These are phyloP conservation scores for Neotoxoptera formosana DNA, from an alignment of 1,140 invertebrate genomes.

Conservation along the genomic window DNA sequence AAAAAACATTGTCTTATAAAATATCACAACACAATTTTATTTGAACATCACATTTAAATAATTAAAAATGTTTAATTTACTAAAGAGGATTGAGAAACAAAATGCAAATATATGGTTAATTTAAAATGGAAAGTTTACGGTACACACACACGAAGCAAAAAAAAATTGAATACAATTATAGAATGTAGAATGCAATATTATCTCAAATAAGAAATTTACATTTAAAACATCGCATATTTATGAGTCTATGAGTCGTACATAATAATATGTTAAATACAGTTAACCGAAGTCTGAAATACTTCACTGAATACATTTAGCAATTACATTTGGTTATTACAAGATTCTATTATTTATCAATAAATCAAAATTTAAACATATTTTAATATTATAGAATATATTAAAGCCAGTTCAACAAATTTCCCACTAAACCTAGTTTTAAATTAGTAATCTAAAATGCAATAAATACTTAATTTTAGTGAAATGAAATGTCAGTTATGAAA, in stretches of 20 bases:
- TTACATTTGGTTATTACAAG: not conserved
- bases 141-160: not conserved
- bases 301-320: not conserved
- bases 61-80: slow-evolving; percentile 23
- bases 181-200: not conserved
- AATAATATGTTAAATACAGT: not conserved
- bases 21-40: not conserved
- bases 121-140: slow-evolving; percentile 14
- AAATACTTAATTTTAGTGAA: too few relatives aligned
- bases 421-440: not conserved
- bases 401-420: not conserved
- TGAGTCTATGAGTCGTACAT: not conserved
- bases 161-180: slow-evolving; percentile 25
- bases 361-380: not conserved
- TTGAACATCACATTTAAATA: slow-evolving; percentile 6
- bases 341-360: not conserved
- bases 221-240: slow-evolving; percentile 10
- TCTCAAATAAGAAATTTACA: not conserved
- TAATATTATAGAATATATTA: not conserved
- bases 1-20: slow-evolving; percentile 15
- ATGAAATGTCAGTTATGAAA: not conserved
- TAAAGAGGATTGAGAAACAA: slow-evolving; percentile 10
- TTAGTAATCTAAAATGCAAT: not conserved
- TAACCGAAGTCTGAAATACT: not conserved
- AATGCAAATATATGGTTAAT: not conserved